Evolutionary conservation across 2,113 vertebrate species (phyloP).

Genomic region (Indicator indicator): DNA sequence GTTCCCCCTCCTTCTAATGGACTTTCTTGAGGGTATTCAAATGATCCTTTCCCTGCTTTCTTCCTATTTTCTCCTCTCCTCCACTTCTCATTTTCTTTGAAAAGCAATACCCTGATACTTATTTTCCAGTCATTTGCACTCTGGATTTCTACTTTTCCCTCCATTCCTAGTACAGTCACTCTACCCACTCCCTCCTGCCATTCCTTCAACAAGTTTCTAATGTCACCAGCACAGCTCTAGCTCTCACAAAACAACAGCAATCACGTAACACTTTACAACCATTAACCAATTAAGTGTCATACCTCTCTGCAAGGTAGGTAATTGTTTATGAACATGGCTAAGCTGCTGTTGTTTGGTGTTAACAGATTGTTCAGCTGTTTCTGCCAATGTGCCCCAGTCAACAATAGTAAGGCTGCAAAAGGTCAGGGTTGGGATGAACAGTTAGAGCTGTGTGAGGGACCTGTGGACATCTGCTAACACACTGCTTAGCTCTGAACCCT

Average conservation of each 20-base stretch:
- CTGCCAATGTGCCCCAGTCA: background rate
- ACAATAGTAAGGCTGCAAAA: background rate
- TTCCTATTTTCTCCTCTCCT: background rate
- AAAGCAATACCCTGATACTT: background rate
- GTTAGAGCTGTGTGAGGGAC: background rate
- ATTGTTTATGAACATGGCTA: background rate
- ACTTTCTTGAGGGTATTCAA: background rate
- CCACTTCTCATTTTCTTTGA: background rate
- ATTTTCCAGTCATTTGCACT: background rate
- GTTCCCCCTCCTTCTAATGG: background rate
- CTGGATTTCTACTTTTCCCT: background rate
- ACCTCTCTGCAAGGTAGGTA: background rate
- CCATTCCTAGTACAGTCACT: too few species aligned
- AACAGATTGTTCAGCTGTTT: slow-evolving; percentile 26
- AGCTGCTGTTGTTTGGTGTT: background rate
- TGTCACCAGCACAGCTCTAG: background rate
- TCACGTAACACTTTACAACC: background rate
- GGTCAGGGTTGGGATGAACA: background rate
- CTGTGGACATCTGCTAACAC: slow-evolving; percentile 14
- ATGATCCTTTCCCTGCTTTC: background rate
- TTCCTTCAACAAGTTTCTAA: background rate
- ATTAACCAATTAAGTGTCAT: background rate
- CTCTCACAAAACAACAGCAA: background rate
- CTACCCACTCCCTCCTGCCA: background rate
- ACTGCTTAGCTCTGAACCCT: background rate